phyloP scores from a whole-genome alignment of 1,140 invertebrate genomes.

The Oncopeltus fasciatus region DNA sequence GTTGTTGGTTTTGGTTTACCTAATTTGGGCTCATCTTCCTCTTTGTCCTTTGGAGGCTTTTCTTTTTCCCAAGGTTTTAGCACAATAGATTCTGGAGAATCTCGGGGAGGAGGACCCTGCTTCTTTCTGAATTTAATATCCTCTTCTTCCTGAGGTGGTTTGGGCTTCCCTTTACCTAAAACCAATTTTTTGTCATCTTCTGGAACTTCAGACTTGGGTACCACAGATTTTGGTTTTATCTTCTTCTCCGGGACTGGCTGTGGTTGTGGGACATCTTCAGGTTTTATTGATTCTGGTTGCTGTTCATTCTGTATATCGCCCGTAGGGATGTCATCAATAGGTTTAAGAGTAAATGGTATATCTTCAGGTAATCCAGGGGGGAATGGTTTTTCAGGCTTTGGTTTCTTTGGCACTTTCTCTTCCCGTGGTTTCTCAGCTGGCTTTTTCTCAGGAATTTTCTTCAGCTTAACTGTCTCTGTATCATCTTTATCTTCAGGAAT shows the following conservation, averaged over 20 bases:
- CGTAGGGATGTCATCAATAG: slow-evolving; percentile 23
- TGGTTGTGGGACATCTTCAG: slow-evolving; percentile 23
- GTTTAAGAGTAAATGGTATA: slow-evolving; percentile 21
- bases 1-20: slow-evolving; percentile 28
- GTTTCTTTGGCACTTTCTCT: slow-evolving; percentile 21
- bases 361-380: slow-evolving; percentile 23
- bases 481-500: slow-evolving; percentile 22
- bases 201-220: slow-evolving; percentile 20
- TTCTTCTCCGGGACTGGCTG: slow-evolving; percentile 23
- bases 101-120: slow-evolving; percentile 28
- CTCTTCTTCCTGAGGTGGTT: slow-evolving; percentile 27
- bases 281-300: slow-evolving; percentile 21
- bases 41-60: slow-evolving; percentile 18
- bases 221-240: slow-evolving; percentile 23
- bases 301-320: slow-evolving; percentile 19
- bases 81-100: slow-evolving; percentile 24
- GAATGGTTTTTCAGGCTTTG: slow-evolving; percentile 19
- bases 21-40: slow-evolving; percentile 19
- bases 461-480: slow-evolving; percentile 21
- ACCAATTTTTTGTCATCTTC: slow-evolving; percentile 32
- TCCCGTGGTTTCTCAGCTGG: slow-evolving; percentile 15
- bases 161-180: slow-evolving; percentile 29
- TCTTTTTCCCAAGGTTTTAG: slow-evolving; percentile 24
- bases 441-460: slow-evolving; percentile 16
- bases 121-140: slow-evolving; percentile 33